A percentile compares a stretch with the other conserved stretches of the same genome.
These are phyloP conservation scores for Neotoxoptera formosana DNA, from an alignment of 1,140 invertebrate genomes.

Conservation along the genomic window DNA sequence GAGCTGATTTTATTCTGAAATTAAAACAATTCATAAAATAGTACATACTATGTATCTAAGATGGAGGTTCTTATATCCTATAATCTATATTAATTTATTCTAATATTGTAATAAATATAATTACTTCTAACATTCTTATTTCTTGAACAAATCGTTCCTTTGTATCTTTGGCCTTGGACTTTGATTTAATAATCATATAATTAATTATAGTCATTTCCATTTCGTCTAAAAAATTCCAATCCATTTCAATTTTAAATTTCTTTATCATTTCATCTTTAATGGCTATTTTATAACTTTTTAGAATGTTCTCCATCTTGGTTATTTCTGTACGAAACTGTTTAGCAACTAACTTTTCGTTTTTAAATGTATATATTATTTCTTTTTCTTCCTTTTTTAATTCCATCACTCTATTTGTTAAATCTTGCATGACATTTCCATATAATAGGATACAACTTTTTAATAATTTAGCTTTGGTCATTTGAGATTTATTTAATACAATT, in stretches of 20 bases:
- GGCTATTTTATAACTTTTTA: neutral
- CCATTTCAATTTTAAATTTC: slow-evolving; percentile 33
- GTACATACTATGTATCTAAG: neutral
- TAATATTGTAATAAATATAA: neutral
- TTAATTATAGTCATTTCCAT: slow-evolving; percentile 49
- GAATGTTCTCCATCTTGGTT: neutral
- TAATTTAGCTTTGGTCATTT: slow-evolving; percentile 11
- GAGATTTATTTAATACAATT: slow-evolving; percentile 28
- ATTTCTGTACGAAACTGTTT: slow-evolving; percentile 15
- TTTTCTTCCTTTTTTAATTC: slow-evolving; percentile 35
- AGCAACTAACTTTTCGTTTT: neutral
- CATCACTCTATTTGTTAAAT: neutral
- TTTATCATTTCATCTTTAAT: slow-evolving; percentile 42
- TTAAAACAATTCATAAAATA: neutral
- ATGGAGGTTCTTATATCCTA: neutral
- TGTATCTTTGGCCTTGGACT: neutral
- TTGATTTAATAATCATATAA: slow-evolving; percentile 31
- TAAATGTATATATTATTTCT: neutral
- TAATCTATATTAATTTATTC: neutral
- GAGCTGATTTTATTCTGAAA: slow-evolving; percentile 40
- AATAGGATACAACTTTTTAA: neutral
- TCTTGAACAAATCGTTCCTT: slow-evolving; percentile 9
- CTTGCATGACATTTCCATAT: slow-evolving; percentile 30
- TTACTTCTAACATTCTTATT: slow-evolving; percentile 13
- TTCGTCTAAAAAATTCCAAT: slow-evolving; percentile 29